phyloP scores from a whole-genome alignment of 2,888 invertebrate species.

The Ichneumoninae sp. region DNA sequence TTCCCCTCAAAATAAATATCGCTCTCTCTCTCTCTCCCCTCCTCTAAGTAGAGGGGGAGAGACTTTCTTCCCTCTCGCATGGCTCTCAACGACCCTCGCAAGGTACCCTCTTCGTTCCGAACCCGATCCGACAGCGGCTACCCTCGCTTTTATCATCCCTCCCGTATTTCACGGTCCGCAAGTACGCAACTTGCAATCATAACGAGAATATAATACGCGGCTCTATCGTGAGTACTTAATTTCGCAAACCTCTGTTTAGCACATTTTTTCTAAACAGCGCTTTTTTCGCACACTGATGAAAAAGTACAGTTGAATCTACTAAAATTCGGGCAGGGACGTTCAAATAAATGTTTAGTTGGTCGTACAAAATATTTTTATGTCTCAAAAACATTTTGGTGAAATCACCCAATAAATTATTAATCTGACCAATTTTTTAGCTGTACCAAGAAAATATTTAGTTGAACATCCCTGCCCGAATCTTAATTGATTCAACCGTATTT shows the following conservation, averaged over 20 bases:
- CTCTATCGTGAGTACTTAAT: conserved; percentile 48
- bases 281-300: neutral
- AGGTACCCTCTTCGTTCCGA: conserved; percentile 28
- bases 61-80: conserved; percentile 27
- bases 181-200: conserved; percentile 65
- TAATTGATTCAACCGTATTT: too few relatives aligned
- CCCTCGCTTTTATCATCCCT: conserved; percentile 42
- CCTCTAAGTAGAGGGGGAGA: conserved; percentile 8
- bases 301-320: too few relatives aligned
- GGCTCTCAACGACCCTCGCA: conserved; percentile 49
- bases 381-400: too few relatives aligned
- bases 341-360: too few relatives aligned
- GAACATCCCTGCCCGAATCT: too few relatives aligned
- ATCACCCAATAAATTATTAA: too few relatives aligned
- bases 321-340: too few relatives aligned
- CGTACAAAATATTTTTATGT: too few relatives aligned
- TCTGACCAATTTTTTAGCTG: too few relatives aligned
- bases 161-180: conserved; percentile 53
- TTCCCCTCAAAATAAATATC: conserved; percentile 7
- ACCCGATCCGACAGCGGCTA: conserved; percentile 25
- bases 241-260: conserved; percentile 14
- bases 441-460: too few relatives aligned
- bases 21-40: conserved; percentile 44
- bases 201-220: conserved; percentile 70
- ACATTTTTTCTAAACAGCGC: neutral